phyloP scores from a whole-genome alignment of 2,113 vertebrate genomes.

The Nymphicus hollandicus region DNA sequence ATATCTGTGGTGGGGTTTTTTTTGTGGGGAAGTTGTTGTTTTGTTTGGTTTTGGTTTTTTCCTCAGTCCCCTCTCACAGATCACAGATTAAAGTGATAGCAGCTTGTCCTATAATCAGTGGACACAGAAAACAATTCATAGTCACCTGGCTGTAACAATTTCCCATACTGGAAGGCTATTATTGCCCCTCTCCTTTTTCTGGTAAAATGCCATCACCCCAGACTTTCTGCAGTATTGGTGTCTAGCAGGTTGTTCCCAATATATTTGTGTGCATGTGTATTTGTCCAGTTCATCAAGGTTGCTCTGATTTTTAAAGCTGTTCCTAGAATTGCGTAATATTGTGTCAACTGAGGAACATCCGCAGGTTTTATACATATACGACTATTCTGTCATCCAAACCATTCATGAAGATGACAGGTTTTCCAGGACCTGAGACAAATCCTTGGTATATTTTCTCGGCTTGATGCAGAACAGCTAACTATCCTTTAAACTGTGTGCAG shows the following conservation, averaged over 20 bases:
- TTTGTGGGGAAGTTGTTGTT: not conserved
- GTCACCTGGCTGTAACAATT: not conserved
- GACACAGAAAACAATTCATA: not conserved
- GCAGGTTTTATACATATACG: not conserved
- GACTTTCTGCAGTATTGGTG: not conserved
- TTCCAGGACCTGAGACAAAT: not conserved
- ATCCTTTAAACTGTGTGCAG: not conserved
- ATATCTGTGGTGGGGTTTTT: not conserved
- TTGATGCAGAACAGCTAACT: not conserved
- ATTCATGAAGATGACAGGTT: not conserved
- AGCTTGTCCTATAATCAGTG: not conserved
- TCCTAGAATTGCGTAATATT: not conserved
- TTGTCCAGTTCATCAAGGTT: not conserved
- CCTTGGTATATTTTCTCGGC: not conserved
- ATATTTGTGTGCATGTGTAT: not conserved
- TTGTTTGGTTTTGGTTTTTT: not conserved
- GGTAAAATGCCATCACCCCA: not conserved
- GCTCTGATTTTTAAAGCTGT: not conserved
- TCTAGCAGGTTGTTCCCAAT: not conserved
- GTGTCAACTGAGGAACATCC: not conserved
- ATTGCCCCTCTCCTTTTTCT: not conserved
- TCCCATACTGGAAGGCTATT: not conserved
- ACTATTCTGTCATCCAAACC: not conserved
- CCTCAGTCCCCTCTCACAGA: not conserved
- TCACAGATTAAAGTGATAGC: not conserved